Evolutionary conservation across 2,888 invertebrate species (phyloP), one percentile per base, ranked within the genome.

Genomic region (Sycophila texana): DNA sequence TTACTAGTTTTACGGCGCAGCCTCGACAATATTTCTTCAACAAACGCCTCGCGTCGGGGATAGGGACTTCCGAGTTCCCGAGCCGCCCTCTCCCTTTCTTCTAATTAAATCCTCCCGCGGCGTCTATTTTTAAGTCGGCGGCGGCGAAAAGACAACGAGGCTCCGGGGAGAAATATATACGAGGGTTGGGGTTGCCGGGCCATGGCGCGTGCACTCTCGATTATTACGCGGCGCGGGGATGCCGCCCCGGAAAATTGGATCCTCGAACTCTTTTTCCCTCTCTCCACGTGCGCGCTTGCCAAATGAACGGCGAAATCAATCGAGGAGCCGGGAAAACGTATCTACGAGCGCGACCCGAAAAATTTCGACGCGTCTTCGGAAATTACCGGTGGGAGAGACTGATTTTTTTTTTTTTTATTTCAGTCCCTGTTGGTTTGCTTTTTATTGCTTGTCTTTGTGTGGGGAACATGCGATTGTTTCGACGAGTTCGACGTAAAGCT

Each of bases 1-100:
- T 78, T 74, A 78, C 77, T 10, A 77, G 67, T 63, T 78, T 78
- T 74, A 78, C 77, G 77, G 58, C 47, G 61, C 63, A 67, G 58
- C 73, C 55, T 74, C 78, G 73, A 68, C 73, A 73, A 55, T 68
- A 63, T 74, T 78, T 78, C 68, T 30, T 78, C 74, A 78, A 77
- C 60, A 72, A 77, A 57, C 73, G 47, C 2, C 20, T 20, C 58
- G 53, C 51, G 20, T 16, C 39, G 47, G 39, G 39, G 39, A n/a
- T n/a, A 7, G 7, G 39, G 7, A 7, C 39, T 39, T 39, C 39
- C 39, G 39, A 39, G 39, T 39, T 39, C 2, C 26, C 2, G 26
- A 26, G 26, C 3, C 26, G 26, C 26, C 20, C 16, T 16, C 26
- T 18, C 20, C 47, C 63, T 70, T 55, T 77, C 73, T 61, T 74